phyloP scores from a whole-genome alignment of 2,113 vertebrate genomes.

The Lethenteron reissneri region DNA sequence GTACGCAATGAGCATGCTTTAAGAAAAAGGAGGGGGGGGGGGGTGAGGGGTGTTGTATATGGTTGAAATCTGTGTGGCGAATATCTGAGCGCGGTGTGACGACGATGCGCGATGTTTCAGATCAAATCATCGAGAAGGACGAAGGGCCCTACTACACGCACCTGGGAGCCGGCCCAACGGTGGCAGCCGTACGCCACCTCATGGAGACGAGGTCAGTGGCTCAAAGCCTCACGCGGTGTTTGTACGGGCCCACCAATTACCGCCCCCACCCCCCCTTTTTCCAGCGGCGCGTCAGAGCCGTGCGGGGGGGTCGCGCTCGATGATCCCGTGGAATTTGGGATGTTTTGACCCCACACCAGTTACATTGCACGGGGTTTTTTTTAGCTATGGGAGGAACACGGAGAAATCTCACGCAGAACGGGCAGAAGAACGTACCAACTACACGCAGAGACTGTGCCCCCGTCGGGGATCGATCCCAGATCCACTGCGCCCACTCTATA shows the following conservation, averaged over 20 bases:
- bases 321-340: too few species aligned
- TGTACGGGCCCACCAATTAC: not conserved
- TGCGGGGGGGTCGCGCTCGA: not conserved
- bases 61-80: not conserved
- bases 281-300: not conserved
- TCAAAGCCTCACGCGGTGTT: not conserved
- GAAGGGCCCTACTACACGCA: slow-evolving; percentile 96
- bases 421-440: too few species aligned
- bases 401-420: too few species aligned
- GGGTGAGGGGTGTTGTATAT: not conserved
- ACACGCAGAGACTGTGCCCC: too few species aligned
- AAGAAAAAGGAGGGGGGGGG: too few species aligned
- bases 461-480: too few species aligned
- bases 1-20: too few species aligned
- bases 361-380: too few species aligned
- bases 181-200: slow-evolving; percentile 63
- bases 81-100: not conserved
- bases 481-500: too few species aligned
- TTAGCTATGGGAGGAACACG: too few species aligned
- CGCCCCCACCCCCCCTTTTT: not conserved
- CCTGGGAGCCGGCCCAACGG: slow-evolving; percentile 71
- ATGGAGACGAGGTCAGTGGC: slow-evolving; percentile 53
- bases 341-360: too few species aligned
- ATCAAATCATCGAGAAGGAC: slow-evolving; percentile 82
- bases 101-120: slow-evolving; percentile 20